Base-by-base conservation (phyloP, 1,140 invertebrate species). In the Trissolcus basalis region DNA sequence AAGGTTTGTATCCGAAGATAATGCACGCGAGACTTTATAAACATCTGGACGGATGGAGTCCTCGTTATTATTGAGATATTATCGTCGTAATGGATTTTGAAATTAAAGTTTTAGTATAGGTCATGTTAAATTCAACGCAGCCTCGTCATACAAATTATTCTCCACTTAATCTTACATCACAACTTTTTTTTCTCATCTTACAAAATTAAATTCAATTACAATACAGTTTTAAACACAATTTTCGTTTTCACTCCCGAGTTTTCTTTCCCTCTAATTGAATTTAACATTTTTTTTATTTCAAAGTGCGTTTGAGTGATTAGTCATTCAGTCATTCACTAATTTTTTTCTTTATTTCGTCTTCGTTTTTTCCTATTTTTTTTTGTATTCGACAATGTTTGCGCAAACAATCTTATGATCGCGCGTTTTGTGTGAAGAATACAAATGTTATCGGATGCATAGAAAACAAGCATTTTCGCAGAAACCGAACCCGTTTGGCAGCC, bases 361-460 rank as follows among this genome's bases (percentile, higher is more conserved):
- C 6, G 19, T 27, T 27, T 27, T 27, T 27, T n/a, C n/a, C 19
- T 27, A 27, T 27, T 27, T 27, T 27, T 27, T 27, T 27, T 27
- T 6, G 36, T 2, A 39, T n/a, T 39, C 9, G n/a, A 56, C 41
- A 11, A 47, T 39, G 59, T 58, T 58, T 50, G 47, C 45, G 35
- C 6, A 43, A 39, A 55, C 48, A 61, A 54, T 61, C 50, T 60
- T 73, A n/a, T n/a, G 54, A 59, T 48, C 35, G 49, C 44, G 55
- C 49, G 48, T 60, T 16, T 55, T 51, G 55, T 43, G 60, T 50
- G 15, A 32, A 33, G 70, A 73, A 73, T 73, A 73, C 70, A 59
- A 73, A 73, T 72, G 60, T 47, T 54, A 59, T 71, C 41, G 58
- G 58, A 70, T 70, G 67, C 67, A 61, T 70, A 39, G 59, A 71